A percentile compares a stretch with the other conserved stretches of the same genome.
These are phyloP conservation scores for Tinamus major DNA, from an alignment of 2,797 vertebrate genomes.

Conservation along the genomic window DNA sequence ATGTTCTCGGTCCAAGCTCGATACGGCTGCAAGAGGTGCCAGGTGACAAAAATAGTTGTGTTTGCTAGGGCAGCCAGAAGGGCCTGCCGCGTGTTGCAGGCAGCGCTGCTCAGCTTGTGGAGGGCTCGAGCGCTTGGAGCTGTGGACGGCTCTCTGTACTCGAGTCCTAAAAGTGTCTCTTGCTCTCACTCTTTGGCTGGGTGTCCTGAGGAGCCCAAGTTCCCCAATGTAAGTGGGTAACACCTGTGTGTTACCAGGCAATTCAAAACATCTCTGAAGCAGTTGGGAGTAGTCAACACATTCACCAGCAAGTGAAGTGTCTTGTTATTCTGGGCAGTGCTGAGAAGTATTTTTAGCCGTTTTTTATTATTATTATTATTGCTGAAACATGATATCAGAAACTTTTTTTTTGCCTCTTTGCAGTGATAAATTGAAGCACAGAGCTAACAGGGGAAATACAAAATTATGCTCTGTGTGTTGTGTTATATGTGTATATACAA, in stretches of 20 bases:
- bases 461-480: background rate
- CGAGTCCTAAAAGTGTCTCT: background rate
- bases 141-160: background rate
- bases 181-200: constrained; percentile 14
- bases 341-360: constrained; percentile 55
- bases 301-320: constrained; percentile 47
- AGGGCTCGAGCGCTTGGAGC: background rate
- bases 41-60: constrained; percentile 42
- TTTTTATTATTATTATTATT: background rate
- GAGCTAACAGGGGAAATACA: background rate
- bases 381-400: background rate
- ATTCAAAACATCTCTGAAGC: constrained; percentile 45
- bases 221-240: background rate
- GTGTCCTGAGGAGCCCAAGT: constrained; percentile 23
- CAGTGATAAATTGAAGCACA: constrained; percentile 17
- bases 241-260: constrained; percentile 39
- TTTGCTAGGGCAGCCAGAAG: constrained; percentile 25
- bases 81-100: background rate
- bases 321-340: constrained; percentile 58
- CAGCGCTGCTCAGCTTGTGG: background rate
- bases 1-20: constrained; percentile 42
- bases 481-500: accelerated
- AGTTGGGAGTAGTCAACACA: constrained; percentile 59
- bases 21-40: constrained; percentile 25
- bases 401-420: constrained; percentile 22